A percentile compares a stretch with the other conserved stretches of the same genome.
phyloP scores from a whole-genome alignment of 1,140 invertebrate species.

The Whitmania pigra region DNA sequence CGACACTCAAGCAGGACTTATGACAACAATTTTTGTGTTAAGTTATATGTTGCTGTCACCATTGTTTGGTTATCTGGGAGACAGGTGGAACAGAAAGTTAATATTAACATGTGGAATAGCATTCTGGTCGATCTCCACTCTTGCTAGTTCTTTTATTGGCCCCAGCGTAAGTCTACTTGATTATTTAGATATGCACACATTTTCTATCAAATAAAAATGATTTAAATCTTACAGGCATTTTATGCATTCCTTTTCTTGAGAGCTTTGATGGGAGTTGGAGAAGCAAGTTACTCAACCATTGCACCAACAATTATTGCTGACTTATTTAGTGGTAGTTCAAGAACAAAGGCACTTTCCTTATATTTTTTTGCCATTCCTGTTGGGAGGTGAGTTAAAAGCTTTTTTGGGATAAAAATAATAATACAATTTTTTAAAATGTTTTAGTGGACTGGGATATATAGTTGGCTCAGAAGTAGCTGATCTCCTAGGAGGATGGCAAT shows the following conservation, averaged over 20 bases:
- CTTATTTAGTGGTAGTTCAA: slow-evolving; percentile 68
- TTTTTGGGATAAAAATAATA: too few species aligned
- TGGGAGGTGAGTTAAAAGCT: slow-evolving; percentile 60
- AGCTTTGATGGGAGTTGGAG: slow-evolving; percentile 85
- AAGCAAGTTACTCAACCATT: slow-evolving; percentile 96
- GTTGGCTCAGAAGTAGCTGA: slow-evolving; percentile 69
- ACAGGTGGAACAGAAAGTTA: slow-evolving; percentile 72
- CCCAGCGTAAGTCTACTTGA: slow-evolving; percentile 47
- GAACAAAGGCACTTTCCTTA: slow-evolving; percentile 84
- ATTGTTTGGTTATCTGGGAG: slow-evolving; percentile 90
- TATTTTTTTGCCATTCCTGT: slow-evolving; percentile 99
- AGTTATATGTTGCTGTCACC: slow-evolving; percentile 96
- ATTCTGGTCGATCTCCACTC: slow-evolving; percentile 81
- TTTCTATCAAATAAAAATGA: background rate
- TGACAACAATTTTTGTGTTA: slow-evolving; percentile 89
- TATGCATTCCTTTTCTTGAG: slow-evolving; percentile 69
- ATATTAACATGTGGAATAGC: slow-evolving; percentile 84
- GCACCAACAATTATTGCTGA: slow-evolving; percentile 97
- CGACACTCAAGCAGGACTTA: slow-evolving; percentile 62
- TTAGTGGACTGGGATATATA: slow-evolving; percentile 79
- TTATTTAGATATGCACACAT: background rate
- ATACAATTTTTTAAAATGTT: slow-evolving; percentile 26
- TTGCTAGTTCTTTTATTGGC: slow-evolving; percentile 74
- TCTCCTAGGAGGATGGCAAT: slow-evolving; percentile 66
- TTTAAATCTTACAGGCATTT: background rate